Evolutionary conservation across 1,140 invertebrate genomes (phyloP), one percentile per base, ranked within the genome.

Genomic region (Lepidurus arcticus): DNA sequence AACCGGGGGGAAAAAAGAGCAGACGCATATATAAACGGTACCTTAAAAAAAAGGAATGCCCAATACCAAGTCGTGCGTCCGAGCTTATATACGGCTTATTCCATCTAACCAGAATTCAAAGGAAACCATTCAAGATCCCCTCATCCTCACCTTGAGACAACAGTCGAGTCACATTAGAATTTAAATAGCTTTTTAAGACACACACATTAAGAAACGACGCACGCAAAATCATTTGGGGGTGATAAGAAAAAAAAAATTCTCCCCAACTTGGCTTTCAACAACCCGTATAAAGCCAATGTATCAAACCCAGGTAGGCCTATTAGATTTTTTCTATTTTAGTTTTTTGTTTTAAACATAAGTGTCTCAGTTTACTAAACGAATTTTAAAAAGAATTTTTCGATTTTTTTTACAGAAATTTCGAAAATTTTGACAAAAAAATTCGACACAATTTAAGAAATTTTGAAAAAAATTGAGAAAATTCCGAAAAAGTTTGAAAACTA

Each of bases 51-150:
- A 65, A 34, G 34, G 34, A 34, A 34, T 34, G 3, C 34, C 34
- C 34, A 34, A 65, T 65, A n/a, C 53, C 13, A 16, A 65, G 53
- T 65, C 53, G 53, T 65, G 53, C 53, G 53, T 65, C n/a, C 53
- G 16, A 16, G 53, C 53, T 65, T 65, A 65, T 65, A n/a, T 21
- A 65, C n/a, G 53, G 53, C 16, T 21, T n/a, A n/a, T 13, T 21
- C 21, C 53, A 21, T 65, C 45, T 47, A 9, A 47, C 45, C 26
- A 65, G 21, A 13, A 65, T 13, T 65, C 16, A 65, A 65, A 21
- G 21, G 53, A 21, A 65, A 65, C 53, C 13, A 65, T 65, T 21
- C 53, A 65, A 11, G 13, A 65, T 65, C 13, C n/a, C 53, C 21
- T 65, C 53, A 16, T 65, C 53, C 21, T 65, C 53, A 65, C 21